phyloP scores from a whole-genome alignment of 1,140 invertebrate genomes.

The Megalopta genalis region DNA sequence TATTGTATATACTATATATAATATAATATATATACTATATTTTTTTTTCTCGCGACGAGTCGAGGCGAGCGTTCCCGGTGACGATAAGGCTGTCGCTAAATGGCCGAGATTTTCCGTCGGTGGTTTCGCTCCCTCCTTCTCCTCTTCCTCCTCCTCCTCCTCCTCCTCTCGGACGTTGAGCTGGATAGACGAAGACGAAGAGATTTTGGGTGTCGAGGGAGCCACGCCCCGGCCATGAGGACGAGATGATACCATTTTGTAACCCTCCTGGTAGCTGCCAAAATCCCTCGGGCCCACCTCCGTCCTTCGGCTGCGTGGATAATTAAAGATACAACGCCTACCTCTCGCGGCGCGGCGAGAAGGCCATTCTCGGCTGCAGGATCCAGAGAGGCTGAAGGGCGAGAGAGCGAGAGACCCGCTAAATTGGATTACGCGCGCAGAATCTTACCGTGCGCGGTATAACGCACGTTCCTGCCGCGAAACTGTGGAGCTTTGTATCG shows the following conservation, averaged over 20 bases:
- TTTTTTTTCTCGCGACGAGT: background rate
- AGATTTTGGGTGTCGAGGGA: constrained; percentile 55
- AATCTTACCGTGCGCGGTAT: constrained; percentile 60
- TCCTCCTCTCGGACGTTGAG: constrained; percentile 18
- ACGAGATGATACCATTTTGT: constrained; percentile 71
- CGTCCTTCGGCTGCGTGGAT: constrained; percentile 61
- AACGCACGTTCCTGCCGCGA: constrained; percentile 1
- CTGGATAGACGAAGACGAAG: constrained; percentile 42
- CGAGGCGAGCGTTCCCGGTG: background rate
- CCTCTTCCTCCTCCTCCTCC: too few species aligned
- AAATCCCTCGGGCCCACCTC: constrained; percentile 54
- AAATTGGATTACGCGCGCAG: constrained; percentile 74
- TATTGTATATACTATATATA: too few species aligned
- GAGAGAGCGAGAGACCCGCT: constrained; percentile 42
- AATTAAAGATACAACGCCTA: constrained; percentile 76
- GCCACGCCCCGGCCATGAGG: constrained; percentile 72
- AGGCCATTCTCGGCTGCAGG: constrained; percentile 16
- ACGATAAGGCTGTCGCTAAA: constrained; percentile 18
- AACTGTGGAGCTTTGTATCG: background rate
- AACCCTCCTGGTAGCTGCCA: constrained; percentile 58
- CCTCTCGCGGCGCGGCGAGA: constrained; percentile 34
- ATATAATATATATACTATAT: background rate
- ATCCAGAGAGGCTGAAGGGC: background rate
- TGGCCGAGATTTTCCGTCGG: constrained; percentile 27
- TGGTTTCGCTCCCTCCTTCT: constrained; percentile 9